phyloP scores from a whole-genome alignment of 2,888 invertebrate genomes.

The Poecilus cupreus region DNA sequence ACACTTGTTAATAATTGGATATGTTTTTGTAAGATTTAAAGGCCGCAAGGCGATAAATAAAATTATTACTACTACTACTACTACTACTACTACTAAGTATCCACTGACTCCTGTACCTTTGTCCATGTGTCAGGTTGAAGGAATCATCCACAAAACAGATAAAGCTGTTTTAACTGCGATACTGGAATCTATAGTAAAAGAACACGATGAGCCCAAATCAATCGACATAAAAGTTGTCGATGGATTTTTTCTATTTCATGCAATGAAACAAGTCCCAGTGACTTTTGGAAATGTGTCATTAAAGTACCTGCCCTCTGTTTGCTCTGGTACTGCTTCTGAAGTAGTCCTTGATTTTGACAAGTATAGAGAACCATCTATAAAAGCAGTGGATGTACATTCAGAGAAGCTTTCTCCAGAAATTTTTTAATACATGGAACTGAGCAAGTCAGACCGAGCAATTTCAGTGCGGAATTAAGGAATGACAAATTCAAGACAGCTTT shows the following conservation, averaged over 20 bases:
- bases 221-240: neutral
- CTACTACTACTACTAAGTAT: too few species aligned
- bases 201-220: neutral
- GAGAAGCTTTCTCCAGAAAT: too few species aligned
- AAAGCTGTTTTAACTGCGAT: neutral
- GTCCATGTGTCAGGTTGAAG: neutral
- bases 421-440: constrained; percentile 59
- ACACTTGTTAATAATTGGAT: too few species aligned
- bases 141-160: neutral
- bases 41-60: too few species aligned
- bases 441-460: constrained; percentile 61
- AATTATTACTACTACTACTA: too few species aligned
- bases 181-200: neutral
- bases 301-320: too few species aligned
- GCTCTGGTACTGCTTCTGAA: too few species aligned
- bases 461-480: constrained; percentile 60
- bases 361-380: too few species aligned
- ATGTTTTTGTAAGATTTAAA: too few species aligned
- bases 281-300: constrained; percentile 64
- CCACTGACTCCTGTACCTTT: neutral
- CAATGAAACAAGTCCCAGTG: constrained; percentile 57
- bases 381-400: too few species aligned
- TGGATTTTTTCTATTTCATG: neutral
- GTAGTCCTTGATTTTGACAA: too few species aligned
- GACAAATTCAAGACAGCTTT: constrained; percentile 60